Conservation (phyloP, 2,888 invertebrate genomes). For the Gasteruption jaculator region DNA sequence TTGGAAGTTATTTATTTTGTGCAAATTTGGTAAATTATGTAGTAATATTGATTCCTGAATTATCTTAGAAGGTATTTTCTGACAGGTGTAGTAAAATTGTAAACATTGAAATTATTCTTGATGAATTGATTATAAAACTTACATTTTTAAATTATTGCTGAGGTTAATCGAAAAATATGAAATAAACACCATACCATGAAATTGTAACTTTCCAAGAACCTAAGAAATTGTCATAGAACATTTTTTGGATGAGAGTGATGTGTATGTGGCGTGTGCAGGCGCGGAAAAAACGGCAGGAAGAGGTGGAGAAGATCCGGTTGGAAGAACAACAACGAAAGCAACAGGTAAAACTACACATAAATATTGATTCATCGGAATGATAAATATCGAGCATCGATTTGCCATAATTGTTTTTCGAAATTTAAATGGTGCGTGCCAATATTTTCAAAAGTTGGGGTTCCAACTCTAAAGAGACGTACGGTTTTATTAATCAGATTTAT, state of each 20-base stretch:
- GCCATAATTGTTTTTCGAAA: constrained; percentile 14
- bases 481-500: background rate
- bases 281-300: constrained; percentile 80
- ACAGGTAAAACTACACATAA: constrained; percentile 62
- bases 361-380: background rate
- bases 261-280: constrained; percentile 62
- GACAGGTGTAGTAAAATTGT: no score
- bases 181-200: no score
- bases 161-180: no score
- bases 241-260: constrained; percentile 42
- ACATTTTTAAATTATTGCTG: no score
- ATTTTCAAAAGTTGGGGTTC: background rate
- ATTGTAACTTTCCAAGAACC: no score
- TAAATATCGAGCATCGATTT: constrained; percentile 8
- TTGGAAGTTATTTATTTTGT: no score
- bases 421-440: background rate
- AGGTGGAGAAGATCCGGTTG: constrained; percentile 75
- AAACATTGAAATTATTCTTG: no score
- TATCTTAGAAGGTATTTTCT: no score
- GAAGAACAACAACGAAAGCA: constrained; percentile 82
- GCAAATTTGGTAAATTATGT: no score
- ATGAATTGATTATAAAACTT: no score
- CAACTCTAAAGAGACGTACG: background rate
- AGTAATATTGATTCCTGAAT: no score
- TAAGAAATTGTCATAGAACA: no score